These are phyloP conservation scores for Aphaenogaster ashmeadi DNA, from an alignment of 1,140 invertebrate genomes.

Conservation along the genomic window DNA sequence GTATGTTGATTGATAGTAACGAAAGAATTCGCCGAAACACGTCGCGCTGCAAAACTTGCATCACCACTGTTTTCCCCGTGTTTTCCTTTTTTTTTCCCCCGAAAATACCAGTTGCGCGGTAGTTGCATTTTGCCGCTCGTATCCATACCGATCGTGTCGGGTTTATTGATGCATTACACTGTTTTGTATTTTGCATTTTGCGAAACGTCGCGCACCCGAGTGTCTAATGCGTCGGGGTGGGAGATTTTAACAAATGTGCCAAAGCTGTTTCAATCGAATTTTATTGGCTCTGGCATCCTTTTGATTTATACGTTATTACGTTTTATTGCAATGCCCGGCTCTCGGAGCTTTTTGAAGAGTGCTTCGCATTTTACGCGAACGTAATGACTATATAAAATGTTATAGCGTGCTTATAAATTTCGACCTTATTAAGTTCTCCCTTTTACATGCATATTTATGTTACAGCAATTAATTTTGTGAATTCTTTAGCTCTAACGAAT, in stretches of 20 bases:
- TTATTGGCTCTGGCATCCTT: conserved; percentile 28
- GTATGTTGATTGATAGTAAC: conserved; percentile 41
- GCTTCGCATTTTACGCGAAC: conserved; percentile 9
- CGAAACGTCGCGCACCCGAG: conserved; percentile 28
- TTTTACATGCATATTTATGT: conserved; percentile 12
- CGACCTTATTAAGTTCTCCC: background rate
- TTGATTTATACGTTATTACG: conserved; percentile 60
- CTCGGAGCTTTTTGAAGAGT: conserved; percentile 4
- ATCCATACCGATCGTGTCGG: conserved; percentile 10
- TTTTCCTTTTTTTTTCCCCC: background rate
- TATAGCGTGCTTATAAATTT: conserved; percentile 25
- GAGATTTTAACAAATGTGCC: conserved; percentile 47
- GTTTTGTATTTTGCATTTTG: conserved; percentile 60
- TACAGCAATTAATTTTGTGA: background rate
- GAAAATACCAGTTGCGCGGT: conserved; percentile 35
- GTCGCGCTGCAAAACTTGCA: conserved; percentile 8
- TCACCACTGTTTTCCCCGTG: background rate
- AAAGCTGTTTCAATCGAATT: conserved; percentile 50
- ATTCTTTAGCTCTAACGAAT: conserved; percentile 15
- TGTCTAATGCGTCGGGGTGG: conserved; percentile 20
- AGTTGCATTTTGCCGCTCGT: conserved; percentile 38
- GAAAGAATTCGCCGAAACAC: conserved; percentile 28
- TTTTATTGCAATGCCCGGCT: conserved; percentile 31
- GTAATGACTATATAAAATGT: conserved; percentile 29
- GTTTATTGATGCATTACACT: conserved; percentile 60